Base-by-base conservation (phyloP, 2,113 vertebrate species). In the Oncorhynchus tshawytscha region DNA sequence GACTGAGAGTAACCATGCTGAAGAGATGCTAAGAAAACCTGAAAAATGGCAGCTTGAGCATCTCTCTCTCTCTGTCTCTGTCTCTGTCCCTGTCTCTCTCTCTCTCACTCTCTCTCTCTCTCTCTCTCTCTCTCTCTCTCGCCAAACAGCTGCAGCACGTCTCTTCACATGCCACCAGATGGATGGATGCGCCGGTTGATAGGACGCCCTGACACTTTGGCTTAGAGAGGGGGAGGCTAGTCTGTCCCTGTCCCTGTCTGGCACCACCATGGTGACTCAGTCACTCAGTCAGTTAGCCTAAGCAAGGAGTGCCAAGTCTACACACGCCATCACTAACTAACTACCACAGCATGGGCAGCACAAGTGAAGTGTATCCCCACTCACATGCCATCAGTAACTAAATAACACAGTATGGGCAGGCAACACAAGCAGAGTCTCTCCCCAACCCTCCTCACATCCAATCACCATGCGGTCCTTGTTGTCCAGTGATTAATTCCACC, bases 41-140 rank as follows among this genome's bases (percentile, higher is more conserved):
- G 84, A 85, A 87, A 84, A 87, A 88, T 85, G 78, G 79, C 85
- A 80, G 74, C 83, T 80, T 71, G 78, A 78, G 68, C 34, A 82
- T 85, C 78, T 78, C 73, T 49, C 29, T 5, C 29, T 6, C 31
- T 34, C 31, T 34, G 4, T 49, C 12, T 25, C 15, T 31, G 0
- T 54, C 9, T 54, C 45, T 25, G 79, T 83, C 77, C 76, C 77
- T 51, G 0, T 7, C 5, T 34, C 31, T 34, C 1, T 7, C 69
- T 25, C n/a, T 25, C 2, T 54, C 20, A 29, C 45, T 8, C 1
- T 59, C 31, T n/a, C 15, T 18, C 39, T 18, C 29, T 67, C 66
- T 67, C 66, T 45, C 34, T 22, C 67, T 45, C 67, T 45, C 67
- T 69, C 31, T 45, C 34, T 22, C 67, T 69, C 67, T 39, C 78